A percentile compares a stretch with the other conserved stretches of the same genome.
phyloP scores from a whole-genome alignment of 2,113 vertebrate genomes.

The Azemiops feae region DNA sequence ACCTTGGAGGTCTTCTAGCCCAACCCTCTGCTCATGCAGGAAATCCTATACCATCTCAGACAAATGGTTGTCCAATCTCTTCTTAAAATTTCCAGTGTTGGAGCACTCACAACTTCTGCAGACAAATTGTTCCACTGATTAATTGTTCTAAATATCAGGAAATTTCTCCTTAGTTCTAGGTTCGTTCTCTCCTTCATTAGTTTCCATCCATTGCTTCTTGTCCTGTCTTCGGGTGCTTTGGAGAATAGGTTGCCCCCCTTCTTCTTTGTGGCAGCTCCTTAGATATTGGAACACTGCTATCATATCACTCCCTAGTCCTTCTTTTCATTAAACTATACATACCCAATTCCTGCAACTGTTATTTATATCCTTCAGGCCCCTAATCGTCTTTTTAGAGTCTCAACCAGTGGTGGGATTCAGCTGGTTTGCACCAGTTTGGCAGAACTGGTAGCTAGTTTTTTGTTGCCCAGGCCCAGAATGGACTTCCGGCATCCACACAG shows the following conservation, averaged over 20 bases:
- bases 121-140: not conserved
- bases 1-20: not conserved
- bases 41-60: not conserved
- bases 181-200: not conserved
- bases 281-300: not conserved
- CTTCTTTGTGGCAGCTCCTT: not conserved
- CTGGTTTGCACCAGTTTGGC: too few species aligned
- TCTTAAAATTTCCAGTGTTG: not conserved
- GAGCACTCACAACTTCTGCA: not conserved
- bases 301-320: not conserved
- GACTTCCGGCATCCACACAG: too few species aligned
- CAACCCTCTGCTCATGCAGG: not conserved
- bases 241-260: not conserved
- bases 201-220: not conserved
- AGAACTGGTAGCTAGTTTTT: too few species aligned
- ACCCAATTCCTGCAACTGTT: not conserved
- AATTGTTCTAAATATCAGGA: not conserved
- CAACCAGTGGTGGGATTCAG: too few species aligned
- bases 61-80: not conserved
- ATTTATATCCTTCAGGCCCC: not conserved
- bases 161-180: not conserved
- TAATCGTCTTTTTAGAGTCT: not conserved
- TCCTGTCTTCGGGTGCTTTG: not conserved
- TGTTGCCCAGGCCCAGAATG: too few species aligned
- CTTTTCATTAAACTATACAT: not conserved